Conservation (phyloP, 2,888 invertebrate species). For the Megamerina dolium region DNA sequence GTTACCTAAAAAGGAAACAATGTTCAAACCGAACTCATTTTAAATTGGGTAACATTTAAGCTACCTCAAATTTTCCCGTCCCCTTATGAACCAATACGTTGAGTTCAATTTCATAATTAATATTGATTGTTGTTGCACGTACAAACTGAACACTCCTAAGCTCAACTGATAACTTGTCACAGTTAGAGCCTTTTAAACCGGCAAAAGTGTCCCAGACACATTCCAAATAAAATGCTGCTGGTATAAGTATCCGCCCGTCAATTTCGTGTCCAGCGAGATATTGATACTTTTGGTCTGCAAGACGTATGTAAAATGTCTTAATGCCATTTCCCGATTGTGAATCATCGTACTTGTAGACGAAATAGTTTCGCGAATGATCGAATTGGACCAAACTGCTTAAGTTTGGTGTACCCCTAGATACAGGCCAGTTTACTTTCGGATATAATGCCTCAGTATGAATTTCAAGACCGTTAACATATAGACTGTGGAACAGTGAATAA, state of each 20-base stretch:
- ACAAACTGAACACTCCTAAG: conserved; percentile 81
- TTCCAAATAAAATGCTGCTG: conserved; percentile 77
- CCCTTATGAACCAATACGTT: conserved; percentile 58
- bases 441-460: conserved; percentile 71
- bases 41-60: too few relatives aligned
- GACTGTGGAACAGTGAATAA: conserved; percentile 52
- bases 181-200: conserved; percentile 59
- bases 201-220: conserved; percentile 75
- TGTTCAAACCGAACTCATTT: too few relatives aligned
- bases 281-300: conserved; percentile 62
- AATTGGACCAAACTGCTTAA: conserved; percentile 77
- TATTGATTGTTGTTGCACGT: conserved; percentile 74
- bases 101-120: conserved; percentile 55
- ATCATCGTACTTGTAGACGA: conserved; percentile 62
- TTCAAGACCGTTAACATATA: conserved; percentile 72
- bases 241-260: conserved; percentile 66
- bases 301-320: conserved; percentile 55
- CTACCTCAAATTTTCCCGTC: conserved; percentile 58
- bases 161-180: conserved; percentile 67
- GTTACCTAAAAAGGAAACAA: conserved; percentile 51
- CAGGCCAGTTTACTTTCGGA: conserved; percentile 71
- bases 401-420: conserved; percentile 80
- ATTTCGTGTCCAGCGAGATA: conserved; percentile 76
- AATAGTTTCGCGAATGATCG: conserved; percentile 79
- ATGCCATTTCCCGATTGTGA: conserved; percentile 66